phyloP scores from a whole-genome alignment of 1,140 invertebrate species.

The Daktulosphaira vitifoliae region DNA sequence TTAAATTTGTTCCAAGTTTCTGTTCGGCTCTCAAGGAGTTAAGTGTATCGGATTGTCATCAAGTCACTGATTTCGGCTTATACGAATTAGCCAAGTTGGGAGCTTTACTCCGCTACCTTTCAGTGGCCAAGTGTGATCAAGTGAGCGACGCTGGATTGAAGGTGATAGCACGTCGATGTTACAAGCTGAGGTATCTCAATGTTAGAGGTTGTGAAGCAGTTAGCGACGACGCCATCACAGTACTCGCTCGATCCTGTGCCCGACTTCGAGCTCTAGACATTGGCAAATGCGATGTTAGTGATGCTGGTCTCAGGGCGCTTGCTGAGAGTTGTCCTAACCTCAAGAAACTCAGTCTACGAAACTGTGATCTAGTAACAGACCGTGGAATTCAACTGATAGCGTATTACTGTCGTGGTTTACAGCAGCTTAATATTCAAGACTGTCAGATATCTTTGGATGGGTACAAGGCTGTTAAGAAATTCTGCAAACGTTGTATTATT shows the following conservation, averaged over 20 bases:
- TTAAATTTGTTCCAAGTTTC: slow-evolving; percentile 75
- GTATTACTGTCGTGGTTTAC: slow-evolving; percentile 74
- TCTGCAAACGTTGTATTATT: slow-evolving; percentile 82
- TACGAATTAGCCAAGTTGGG: slow-evolving; percentile 82
- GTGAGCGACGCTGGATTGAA: slow-evolving; percentile 73
- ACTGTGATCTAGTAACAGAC: slow-evolving; percentile 81
- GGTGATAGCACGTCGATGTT: slow-evolving; percentile 78
- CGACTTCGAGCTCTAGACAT: slow-evolving; percentile 75
- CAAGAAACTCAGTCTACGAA: slow-evolving; percentile 78
- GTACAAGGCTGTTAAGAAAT: slow-evolving; percentile 81
- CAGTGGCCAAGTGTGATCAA: slow-evolving; percentile 80
- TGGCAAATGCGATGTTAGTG: slow-evolving; percentile 86
- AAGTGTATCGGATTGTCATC: slow-evolving; percentile 80
- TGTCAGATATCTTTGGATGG: slow-evolving; percentile 78
- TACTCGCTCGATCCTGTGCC: slow-evolving; percentile 71
- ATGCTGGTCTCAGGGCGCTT: slow-evolving; percentile 70
- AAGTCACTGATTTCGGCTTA: slow-evolving; percentile 82
- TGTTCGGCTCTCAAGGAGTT: slow-evolving; percentile 73
- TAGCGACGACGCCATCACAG: slow-evolving; percentile 77
- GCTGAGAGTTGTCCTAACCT: slow-evolving; percentile 83
- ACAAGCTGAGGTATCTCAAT: slow-evolving; percentile 82
- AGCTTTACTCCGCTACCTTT: slow-evolving; percentile 70
- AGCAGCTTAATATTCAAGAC: slow-evolving; percentile 86
- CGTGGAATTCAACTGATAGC: slow-evolving; percentile 76
- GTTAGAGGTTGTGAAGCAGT: slow-evolving; percentile 84